Percentiles rank a stretch among this genome's conserved stretches.
Evolutionary conservation across 37 sponge, comb jelly and placozoan genomes (phyloP).

Genomic region (Chondrosia reniformis): DNA sequence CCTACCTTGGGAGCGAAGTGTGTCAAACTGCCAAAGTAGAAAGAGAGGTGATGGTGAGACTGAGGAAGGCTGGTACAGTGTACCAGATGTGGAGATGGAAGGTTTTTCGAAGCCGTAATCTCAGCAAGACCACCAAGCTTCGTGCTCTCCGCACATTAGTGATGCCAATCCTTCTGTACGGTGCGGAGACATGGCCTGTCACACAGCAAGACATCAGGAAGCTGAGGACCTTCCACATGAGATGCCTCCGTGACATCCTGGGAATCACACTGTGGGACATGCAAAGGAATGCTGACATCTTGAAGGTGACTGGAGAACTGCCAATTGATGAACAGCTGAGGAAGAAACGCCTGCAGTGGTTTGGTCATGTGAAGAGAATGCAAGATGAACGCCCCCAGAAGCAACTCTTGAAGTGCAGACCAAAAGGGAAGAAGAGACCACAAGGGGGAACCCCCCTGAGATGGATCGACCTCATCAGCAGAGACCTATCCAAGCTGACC

Average conservation of each 20-base stretch:
- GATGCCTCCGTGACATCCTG: slow-evolving; percentile 18
- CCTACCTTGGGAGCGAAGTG: slow-evolving; percentile 1
- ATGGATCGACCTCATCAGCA: too few species aligned
- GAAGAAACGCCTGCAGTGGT: too few species aligned
- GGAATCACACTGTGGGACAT: slow-evolving; percentile 24
- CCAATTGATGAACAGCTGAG: neutral
- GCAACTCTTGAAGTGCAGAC: too few species aligned
- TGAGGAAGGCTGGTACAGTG: slow-evolving; percentile 14
- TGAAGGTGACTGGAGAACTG: slow-evolving; percentile 2
- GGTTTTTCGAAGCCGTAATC: neutral
- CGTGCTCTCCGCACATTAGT: slow-evolving; percentile 5
- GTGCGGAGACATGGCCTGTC: slow-evolving; percentile 17
- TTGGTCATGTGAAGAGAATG: too few species aligned
- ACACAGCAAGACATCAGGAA: slow-evolving; percentile 4
- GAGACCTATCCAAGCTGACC: too few species aligned
- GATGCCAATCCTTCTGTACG: slow-evolving; percentile 3
- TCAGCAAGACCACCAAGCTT: slow-evolving; percentile 17
- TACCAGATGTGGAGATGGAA: slow-evolving; percentile 18
- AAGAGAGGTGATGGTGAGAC: slow-evolving; percentile 14
- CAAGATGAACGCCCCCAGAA: too few species aligned
- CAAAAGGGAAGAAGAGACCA: too few species aligned
- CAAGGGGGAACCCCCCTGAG: too few species aligned
- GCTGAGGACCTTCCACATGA: slow-evolving; percentile 17
- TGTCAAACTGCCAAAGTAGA: neutral
- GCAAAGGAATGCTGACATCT: neutral